Conservation (phyloP, 2,888 invertebrate species). For the Druceiella hillmani region DNA sequence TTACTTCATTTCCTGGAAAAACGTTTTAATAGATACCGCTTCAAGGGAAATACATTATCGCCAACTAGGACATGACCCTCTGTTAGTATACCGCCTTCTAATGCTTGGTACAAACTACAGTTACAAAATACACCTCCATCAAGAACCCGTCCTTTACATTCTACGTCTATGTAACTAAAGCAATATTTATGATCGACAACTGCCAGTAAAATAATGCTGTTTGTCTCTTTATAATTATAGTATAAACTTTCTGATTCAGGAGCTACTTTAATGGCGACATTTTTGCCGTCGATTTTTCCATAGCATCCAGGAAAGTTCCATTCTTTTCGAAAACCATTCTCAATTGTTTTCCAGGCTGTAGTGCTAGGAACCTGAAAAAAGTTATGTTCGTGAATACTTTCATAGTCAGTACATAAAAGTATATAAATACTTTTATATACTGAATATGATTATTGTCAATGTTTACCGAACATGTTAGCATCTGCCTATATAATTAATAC, state of each 20-base stretch:
- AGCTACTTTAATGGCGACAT: constrained; percentile 24
- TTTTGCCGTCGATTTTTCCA: constrained; percentile 26
- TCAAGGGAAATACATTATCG: constrained; percentile 21
- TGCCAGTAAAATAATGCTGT: constrained; percentile 26
- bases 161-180: constrained; percentile 25
- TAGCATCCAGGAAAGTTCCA: constrained; percentile 26
- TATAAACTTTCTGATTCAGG: constrained; percentile 23
- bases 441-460: too few species aligned
- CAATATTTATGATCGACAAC: constrained; percentile 27
- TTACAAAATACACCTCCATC: constrained; percentile 25
- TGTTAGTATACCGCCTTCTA: constrained; percentile 17
- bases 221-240: constrained; percentile 26
- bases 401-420: too few species aligned
- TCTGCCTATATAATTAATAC: constrained; percentile 16
- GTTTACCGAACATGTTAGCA: constrained; percentile 15
- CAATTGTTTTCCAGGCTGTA: constrained; percentile 23
- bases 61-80: constrained; percentile 16
- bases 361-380: constrained; percentile 22
- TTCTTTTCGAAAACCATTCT: constrained; percentile 21
- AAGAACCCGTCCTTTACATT: constrained; percentile 23
- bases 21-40: constrained; percentile 22
- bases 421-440: too few species aligned
- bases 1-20: constrained; percentile 8
- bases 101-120: constrained; percentile 18
- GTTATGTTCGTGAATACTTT: constrained; percentile 12